phyloP scores from a whole-genome alignment of 1,140 invertebrate genomes.

The Macrostomum lignano region DNA sequence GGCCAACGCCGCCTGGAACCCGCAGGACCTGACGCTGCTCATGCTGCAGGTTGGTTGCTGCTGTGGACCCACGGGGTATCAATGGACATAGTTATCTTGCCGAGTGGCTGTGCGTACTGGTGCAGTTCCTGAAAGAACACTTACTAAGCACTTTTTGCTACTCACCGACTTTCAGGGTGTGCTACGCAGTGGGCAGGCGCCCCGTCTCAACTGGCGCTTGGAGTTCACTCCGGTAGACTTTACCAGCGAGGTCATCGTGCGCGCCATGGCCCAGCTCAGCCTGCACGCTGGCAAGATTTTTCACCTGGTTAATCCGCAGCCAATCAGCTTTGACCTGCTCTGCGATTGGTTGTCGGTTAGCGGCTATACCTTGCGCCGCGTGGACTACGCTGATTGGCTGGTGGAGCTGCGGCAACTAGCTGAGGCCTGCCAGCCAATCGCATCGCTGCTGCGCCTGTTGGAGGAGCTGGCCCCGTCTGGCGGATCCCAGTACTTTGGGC shows the following conservation, averaged over 20 bases:
- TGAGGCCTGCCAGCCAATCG: conserved; percentile 1
- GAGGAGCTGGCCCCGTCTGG: neutral
- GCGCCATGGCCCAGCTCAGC: conserved; percentile 17
- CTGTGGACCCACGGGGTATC: too few species aligned
- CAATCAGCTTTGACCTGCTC: conserved; percentile 6
- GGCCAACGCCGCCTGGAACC: conserved; percentile 25
- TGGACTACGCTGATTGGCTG: neutral
- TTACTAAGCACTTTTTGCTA: too few species aligned
- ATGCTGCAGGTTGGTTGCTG: conserved; percentile 26
- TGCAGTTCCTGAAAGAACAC: too few species aligned
- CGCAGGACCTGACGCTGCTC: conserved; percentile 30
- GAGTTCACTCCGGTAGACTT: conserved; percentile 33
- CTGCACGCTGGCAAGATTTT: conserved; percentile 25
- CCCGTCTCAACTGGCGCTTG: conserved; percentile 29
- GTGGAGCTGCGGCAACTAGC: neutral
- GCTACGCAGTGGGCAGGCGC: conserved; percentile 21
- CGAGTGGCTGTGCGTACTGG: too few species aligned
- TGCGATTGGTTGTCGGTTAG: neutral
- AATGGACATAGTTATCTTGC: too few species aligned
- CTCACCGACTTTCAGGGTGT: too few species aligned
- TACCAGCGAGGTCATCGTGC: conserved; percentile 24
- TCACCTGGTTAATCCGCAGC: conserved; percentile 24
- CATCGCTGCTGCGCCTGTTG: neutral
- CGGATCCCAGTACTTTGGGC: neutral
- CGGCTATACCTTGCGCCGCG: neutral